Evolutionary conservation across 2,797 vertebrate genomes (phyloP).

Genomic region (Mus caroli): DNA sequence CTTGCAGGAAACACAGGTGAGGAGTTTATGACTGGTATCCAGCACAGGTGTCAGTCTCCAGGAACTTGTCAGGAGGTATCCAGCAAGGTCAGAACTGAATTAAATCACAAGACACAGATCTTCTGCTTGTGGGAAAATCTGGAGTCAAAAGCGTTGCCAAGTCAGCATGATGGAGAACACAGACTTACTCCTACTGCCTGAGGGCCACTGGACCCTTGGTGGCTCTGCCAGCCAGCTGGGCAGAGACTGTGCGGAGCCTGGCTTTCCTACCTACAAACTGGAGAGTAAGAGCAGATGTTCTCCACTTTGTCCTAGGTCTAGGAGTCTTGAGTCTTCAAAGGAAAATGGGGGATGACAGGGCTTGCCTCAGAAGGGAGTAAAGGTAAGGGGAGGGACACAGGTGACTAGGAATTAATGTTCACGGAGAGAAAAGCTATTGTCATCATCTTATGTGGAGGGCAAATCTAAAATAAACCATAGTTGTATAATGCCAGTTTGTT

Average conservation of each 20-base stretch:
- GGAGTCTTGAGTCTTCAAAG: constrained; percentile 39
- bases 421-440: not conserved
- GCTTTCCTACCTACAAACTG: constrained; percentile 12
- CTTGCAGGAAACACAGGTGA: not conserved
- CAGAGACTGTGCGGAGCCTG: not conserved
- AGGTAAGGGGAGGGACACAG: constrained; percentile 28
- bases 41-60: no score
- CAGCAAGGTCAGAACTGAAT: not conserved
- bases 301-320: constrained; percentile 33
- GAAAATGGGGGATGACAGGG: constrained; percentile 9
- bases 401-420: not conserved
- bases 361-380: constrained; percentile 27
- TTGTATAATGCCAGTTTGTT: not conserved
- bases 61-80: not conserved
- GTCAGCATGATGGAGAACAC: not conserved
- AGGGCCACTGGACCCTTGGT: not conserved
- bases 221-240: not conserved
- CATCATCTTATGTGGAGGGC: not conserved
- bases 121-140: not conserved
- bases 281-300: not conserved
- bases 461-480: constrained; percentile 8
- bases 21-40: not conserved
- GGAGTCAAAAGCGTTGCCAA: not conserved
- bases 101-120: not conserved
- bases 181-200: not conserved